Percentiles rank a stretch among this genome's conserved stretches.
Conservation (phyloP, 1,140 invertebrate genomes). For the Drosophila albomicans region DNA sequence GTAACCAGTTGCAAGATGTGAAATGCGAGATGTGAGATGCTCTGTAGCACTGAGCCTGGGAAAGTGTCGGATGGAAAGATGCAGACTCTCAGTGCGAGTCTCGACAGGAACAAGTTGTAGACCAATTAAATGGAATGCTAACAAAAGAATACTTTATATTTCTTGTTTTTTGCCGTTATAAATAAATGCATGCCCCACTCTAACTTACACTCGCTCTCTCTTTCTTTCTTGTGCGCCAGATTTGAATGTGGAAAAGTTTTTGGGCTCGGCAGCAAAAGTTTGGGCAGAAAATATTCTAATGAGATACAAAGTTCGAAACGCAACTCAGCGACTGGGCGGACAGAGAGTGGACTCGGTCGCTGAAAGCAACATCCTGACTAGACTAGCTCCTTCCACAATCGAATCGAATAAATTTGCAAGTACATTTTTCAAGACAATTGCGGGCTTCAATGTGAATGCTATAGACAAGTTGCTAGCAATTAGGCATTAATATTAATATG, state of each 20-base stretch:
- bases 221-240: constrained; percentile 10
- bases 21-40: constrained; percentile 58
- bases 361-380: constrained; percentile 47
- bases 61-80: constrained; percentile 37
- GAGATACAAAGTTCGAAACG: constrained; percentile 69
- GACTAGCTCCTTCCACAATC: constrained; percentile 4
- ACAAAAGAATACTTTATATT: constrained; percentile 64
- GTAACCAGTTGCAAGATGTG: constrained; percentile 49
- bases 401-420: constrained; percentile 68
- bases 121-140: constrained; percentile 79
- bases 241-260: constrained; percentile 51
- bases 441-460: neutral
- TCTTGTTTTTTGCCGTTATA: constrained; percentile 47
- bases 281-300: constrained; percentile 79
- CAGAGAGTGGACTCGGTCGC: neutral
- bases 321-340: constrained; percentile 15
- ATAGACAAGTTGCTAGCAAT: constrained; percentile 59
- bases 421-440: constrained; percentile 27
- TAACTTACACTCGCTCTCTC: constrained; percentile 13
- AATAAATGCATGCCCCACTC: constrained; percentile 65
- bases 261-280: constrained; percentile 42
- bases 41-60: constrained; percentile 55
- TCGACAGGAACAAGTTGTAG: constrained; percentile 75
- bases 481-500: constrained; percentile 78
- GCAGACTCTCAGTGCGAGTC: constrained; percentile 17